These are phyloP conservation scores for Exaiptasia diaphana DNA, from an alignment of 64 coral and sea anemone genomes.

Conservation along the genomic window DNA sequence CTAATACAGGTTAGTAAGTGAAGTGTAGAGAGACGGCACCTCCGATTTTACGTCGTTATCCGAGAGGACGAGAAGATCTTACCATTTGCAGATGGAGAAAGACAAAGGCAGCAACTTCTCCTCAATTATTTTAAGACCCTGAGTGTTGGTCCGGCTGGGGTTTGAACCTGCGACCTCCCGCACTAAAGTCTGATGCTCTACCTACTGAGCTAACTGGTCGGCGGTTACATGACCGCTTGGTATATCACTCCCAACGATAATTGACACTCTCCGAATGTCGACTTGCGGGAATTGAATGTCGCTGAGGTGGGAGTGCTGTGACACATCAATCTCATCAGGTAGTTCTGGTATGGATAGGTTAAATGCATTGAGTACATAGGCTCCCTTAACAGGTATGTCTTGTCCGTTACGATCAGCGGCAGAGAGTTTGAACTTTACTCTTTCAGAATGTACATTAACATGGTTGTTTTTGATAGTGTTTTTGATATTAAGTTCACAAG, in stretches of 20 bases:
- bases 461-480: constrained; percentile 37
- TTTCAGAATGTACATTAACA: constrained; percentile 14
- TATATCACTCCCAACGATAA: constrained; percentile 54
- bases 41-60: too few species aligned
- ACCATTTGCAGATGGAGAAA: too few species aligned
- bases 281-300: constrained; percentile 48
- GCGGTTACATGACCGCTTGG: constrained; percentile 36
- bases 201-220: too few species aligned
- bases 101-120: too few species aligned
- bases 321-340: constrained; percentile 16
- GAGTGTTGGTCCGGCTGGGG: too few species aligned
- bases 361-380: constrained; percentile 32
- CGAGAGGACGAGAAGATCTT: too few species aligned
- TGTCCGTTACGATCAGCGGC: constrained; percentile 21
- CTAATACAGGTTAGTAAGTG: too few species aligned
- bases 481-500: too few species aligned
- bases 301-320: background rate
- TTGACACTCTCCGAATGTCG: constrained; percentile 44
- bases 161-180: too few species aligned
- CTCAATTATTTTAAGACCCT: too few species aligned
- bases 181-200: too few species aligned
- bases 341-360: constrained; percentile 12
- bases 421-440: constrained; percentile 30
- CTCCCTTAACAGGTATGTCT: constrained; percentile 20
- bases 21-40: too few species aligned